These are phyloP conservation scores for Oreochromis niloticus DNA, from an alignment of 2,113 vertebrate genomes.

Conservation along the genomic window DNA sequence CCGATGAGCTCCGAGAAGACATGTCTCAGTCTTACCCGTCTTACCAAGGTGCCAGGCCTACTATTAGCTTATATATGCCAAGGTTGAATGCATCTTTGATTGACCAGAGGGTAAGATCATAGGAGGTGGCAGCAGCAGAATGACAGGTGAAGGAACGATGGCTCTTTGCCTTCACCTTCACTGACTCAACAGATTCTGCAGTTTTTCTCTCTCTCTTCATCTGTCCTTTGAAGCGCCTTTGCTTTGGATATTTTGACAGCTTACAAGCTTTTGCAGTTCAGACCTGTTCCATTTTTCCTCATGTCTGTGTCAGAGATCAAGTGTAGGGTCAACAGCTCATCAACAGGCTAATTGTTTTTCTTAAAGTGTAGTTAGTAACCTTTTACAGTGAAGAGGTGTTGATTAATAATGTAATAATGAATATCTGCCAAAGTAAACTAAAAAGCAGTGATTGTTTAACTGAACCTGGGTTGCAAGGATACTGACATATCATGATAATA, in stretches of 20 bases:
- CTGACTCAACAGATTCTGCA: not conserved
- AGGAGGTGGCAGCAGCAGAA: not conserved
- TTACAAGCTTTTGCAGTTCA: not conserved
- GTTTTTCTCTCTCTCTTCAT: not conserved
- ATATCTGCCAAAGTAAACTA: not conserved
- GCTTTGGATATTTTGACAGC: slow-evolving; percentile 14
- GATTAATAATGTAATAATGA: not conserved
- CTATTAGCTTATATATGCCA: slow-evolving; percentile 38
- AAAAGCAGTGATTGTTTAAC: not conserved
- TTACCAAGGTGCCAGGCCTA: not conserved
- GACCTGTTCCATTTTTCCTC: not conserved
- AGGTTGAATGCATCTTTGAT: slow-evolving; percentile 48
- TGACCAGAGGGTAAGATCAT: slow-evolving; percentile 26
- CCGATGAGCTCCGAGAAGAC: not conserved
- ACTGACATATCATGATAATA: not conserved
- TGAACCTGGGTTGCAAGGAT: not conserved
- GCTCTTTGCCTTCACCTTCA: not conserved
- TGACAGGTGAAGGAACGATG: not conserved
- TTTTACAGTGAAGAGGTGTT: not conserved
- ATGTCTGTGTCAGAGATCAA: not conserved
- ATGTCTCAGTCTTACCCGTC: slow-evolving; percentile 20
- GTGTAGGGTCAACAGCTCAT: slow-evolving; percentile 1
- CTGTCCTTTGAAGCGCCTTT: not conserved
- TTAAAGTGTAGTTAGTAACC: not conserved
- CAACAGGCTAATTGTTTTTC: not conserved